A percentile compares a stretch with the other conserved stretches of the same genome.
phyloP scores from a whole-genome alignment of 2,113 vertebrate genomes.

The Bettongia penicillata region DNA sequence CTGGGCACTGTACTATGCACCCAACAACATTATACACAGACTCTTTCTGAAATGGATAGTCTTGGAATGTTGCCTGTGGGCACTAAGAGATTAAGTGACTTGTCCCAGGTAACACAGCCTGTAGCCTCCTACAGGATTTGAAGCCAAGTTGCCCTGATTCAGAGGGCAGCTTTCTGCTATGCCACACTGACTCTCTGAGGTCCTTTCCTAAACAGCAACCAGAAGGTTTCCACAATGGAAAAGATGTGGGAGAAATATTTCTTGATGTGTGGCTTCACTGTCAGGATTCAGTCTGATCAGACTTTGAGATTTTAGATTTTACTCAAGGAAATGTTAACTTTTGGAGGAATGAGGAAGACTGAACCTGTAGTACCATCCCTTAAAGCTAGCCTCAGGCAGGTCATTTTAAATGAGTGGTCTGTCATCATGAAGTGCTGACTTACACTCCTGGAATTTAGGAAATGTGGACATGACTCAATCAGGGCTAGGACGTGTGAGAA shows the following conservation, averaged over 20 bases:
- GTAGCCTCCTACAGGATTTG: too few species aligned
- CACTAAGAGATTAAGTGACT: background rate
- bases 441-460: background rate
- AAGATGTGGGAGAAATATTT: background rate
- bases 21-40: background rate
- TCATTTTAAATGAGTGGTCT: background rate
- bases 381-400: background rate
- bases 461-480: background rate
- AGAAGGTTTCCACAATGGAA: background rate
- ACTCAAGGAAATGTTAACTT: background rate
- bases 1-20: background rate
- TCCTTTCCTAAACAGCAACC: background rate
- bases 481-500: background rate
- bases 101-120: background rate
- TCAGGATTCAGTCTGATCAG: background rate
- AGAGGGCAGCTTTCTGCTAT: background rate
- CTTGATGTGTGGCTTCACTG: background rate
- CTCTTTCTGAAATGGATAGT: background rate
- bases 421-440: background rate
- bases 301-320: background rate
- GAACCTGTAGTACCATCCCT: background rate
- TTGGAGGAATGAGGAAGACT: background rate
- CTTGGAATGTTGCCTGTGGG: background rate
- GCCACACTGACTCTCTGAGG: too few species aligned
- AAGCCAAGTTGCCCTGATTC: background rate